These are phyloP conservation scores for Characodon lateralis DNA, from an alignment of 2,797 vertebrate genomes.

Conservation along the genomic window DNA sequence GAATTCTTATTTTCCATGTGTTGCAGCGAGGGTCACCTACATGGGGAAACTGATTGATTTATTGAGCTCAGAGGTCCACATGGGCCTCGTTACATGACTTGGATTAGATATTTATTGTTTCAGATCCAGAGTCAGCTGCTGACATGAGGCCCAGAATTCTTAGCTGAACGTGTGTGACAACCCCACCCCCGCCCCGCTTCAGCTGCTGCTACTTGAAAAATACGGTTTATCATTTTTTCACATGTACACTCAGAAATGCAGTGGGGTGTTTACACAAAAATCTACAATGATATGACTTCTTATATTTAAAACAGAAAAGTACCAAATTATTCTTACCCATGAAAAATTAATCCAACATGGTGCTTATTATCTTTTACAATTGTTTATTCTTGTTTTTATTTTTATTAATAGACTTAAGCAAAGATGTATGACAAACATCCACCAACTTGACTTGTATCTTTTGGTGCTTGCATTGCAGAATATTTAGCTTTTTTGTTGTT, in stretches of 20 bases:
- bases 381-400: not conserved
- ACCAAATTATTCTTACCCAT: not conserved
- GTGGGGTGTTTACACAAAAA: not conserved
- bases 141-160: conserved; percentile 41
- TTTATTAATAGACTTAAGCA: not conserved
- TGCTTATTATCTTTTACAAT: not conserved
- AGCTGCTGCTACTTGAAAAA: conserved; percentile 2
- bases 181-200: not conserved
- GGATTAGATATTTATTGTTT: conserved; percentile 69
- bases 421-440: not conserved
- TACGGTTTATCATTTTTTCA: not conserved
- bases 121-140: conserved; percentile 38
- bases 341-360: too few relatives aligned
- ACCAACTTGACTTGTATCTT: not conserved
- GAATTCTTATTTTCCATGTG: conserved; percentile 43
- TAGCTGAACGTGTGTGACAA: not conserved
- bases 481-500: not conserved
- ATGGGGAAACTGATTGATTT: conserved; percentile 48
- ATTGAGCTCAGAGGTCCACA: conserved; percentile 32
- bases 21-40: conserved; percentile 23
- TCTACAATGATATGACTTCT: not conserved
- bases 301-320: too few relatives aligned
- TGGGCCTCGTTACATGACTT: conserved; percentile 53
- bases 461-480: not conserved
- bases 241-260: not conserved